Percentiles rank a stretch among this genome's conserved stretches.
Evolutionary conservation across 2,888 invertebrate genomes (phyloP).

Genomic region (Conus canariensis): DNA sequence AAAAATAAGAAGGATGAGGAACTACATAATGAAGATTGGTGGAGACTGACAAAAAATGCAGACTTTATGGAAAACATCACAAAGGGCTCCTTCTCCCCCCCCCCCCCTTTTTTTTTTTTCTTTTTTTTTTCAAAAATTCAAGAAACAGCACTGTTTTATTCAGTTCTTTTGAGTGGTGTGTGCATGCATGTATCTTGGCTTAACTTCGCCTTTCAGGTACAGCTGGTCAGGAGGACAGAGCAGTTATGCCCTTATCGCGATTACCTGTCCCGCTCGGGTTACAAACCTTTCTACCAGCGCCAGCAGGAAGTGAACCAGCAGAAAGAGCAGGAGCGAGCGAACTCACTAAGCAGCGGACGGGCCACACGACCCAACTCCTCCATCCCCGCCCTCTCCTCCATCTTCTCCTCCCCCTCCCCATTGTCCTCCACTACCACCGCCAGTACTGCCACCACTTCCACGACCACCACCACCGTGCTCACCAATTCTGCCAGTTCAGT

Average conservation of each 20-base stretch:
- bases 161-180: too few relatives aligned
- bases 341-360: not conserved
- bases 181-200: too few relatives aligned
- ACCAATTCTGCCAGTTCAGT: conserved; percentile 50
- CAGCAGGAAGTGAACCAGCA: conserved; percentile 56
- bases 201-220: conserved; percentile 21
- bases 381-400: conserved; percentile 34
- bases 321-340: conserved; percentile 50
- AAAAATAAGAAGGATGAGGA: too few relatives aligned
- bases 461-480: conserved; percentile 45
- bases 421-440: conserved; percentile 44
- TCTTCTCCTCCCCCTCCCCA: conserved; percentile 40
- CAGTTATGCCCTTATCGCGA: not conserved
- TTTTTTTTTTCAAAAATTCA: too few relatives aligned
- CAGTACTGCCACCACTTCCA: conserved; percentile 35
- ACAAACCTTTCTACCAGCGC: conserved; percentile 67
- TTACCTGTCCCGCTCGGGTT: conserved; percentile 57
- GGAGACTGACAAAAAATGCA: too few relatives aligned
- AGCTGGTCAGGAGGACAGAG: conserved; percentile 35
- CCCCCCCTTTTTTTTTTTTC: too few relatives aligned
- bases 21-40: too few relatives aligned
- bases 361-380: conserved; percentile 32
- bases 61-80: too few relatives aligned
- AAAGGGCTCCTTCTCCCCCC: too few relatives aligned
- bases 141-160: too few relatives aligned